phyloP scores from a whole-genome alignment of 2,113 vertebrate species.

The Upupa epops region DNA sequence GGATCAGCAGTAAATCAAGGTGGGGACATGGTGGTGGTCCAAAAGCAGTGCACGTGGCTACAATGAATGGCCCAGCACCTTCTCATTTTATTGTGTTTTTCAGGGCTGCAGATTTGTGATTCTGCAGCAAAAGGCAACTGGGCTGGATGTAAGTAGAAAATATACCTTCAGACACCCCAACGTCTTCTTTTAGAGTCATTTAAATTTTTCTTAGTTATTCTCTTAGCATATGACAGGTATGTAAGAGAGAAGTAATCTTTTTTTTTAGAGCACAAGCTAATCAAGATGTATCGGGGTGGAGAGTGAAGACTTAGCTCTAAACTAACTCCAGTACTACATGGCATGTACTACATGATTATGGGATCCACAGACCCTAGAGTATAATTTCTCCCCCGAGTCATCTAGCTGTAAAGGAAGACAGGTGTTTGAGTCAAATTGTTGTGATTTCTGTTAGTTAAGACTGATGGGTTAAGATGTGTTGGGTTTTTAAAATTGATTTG shows the following conservation, averaged over 20 bases:
- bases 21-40: not conserved
- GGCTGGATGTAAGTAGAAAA: not conserved
- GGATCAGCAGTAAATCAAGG: not conserved
- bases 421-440: not conserved
- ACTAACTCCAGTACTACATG: not conserved
- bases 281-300: not conserved
- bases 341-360: no score
- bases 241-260: not conserved
- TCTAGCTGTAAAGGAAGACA: not conserved
- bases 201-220: not conserved
- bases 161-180: not conserved
- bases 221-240: not conserved
- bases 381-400: not conserved
- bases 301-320: not conserved
- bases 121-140: not conserved
- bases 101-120: not conserved
- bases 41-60: fast-evolving
- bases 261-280: not conserved
- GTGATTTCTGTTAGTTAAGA: not conserved
- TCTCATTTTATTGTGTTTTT: not conserved
- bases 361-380: no score
- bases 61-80: not conserved
- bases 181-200: not conserved
- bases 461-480: not conserved
- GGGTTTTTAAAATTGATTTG: not conserved